Conservation (phyloP, 2,113 vertebrate species). For the Zapornia atra region DNA sequence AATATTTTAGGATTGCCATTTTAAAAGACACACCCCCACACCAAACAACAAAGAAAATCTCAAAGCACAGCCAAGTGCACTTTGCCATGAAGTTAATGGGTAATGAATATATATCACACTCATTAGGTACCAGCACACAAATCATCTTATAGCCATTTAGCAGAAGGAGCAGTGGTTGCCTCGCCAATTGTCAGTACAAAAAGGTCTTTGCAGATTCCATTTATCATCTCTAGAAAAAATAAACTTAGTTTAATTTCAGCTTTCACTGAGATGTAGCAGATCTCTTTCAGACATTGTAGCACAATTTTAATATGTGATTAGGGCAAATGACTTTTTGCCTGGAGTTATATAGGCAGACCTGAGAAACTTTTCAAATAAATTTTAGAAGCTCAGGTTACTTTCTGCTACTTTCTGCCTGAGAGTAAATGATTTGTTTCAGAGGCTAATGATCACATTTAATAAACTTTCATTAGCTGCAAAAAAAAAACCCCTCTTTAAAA, state of each 20-base stretch:
- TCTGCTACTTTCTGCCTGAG: background rate
- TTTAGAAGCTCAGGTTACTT: background rate
- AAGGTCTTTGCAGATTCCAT: background rate
- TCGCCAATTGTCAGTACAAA: background rate
- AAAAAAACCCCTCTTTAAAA: background rate
- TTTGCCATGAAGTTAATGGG: background rate
- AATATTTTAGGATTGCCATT: background rate
- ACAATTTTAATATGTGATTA: background rate
- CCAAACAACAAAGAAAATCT: background rate
- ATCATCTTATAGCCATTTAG: background rate
- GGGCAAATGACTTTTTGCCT: background rate
- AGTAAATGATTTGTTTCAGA: background rate
- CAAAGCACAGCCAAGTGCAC: background rate
- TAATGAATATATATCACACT: background rate
- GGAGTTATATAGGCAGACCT: background rate
- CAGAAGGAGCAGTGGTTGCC: background rate
- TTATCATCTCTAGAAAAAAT: background rate
- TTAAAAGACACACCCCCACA: background rate
- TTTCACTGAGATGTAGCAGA: background rate
- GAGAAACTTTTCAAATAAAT: background rate
- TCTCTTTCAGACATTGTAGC: background rate
- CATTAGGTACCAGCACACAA: background rate
- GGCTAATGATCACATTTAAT: background rate
- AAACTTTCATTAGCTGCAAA: background rate
- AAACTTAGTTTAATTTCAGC: conserved; percentile 7